Conservation (phyloP, 2,888 invertebrate species). For the Lymantria dispar region DNA sequence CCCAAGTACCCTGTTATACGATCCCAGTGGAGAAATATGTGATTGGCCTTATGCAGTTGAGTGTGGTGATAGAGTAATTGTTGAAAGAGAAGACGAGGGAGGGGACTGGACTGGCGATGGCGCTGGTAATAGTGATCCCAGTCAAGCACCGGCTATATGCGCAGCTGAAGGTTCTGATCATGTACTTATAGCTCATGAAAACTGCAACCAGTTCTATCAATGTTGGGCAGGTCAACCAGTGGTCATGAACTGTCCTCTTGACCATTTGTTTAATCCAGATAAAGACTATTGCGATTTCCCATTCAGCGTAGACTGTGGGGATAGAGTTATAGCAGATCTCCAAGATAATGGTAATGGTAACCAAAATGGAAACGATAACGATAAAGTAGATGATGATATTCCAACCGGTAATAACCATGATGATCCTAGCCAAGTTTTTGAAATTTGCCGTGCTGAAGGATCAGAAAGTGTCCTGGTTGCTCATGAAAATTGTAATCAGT, state of each 20-base stretch:
- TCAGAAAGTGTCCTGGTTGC: slow-evolving; percentile 36
- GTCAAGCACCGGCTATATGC: slow-evolving; percentile 38
- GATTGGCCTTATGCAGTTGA: slow-evolving; percentile 39
- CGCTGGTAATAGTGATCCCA: slow-evolving; percentile 18
- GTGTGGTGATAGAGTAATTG: slow-evolving; percentile 34
- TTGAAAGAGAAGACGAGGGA: slow-evolving; percentile 6
- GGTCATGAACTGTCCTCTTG: not conserved
- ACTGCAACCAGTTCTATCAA: slow-evolving; percentile 37
- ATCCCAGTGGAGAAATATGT: slow-evolving; percentile 30
- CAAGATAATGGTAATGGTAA: slow-evolving; percentile 6
- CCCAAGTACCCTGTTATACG: slow-evolving; percentile 27
- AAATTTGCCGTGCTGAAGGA: slow-evolving; percentile 33
- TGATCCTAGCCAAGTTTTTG: slow-evolving; percentile 35
- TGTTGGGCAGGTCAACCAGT: slow-evolving; percentile 19
- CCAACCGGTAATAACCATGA: slow-evolving; percentile 18
- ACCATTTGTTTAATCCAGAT: slow-evolving; percentile 35
- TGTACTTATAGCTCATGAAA: slow-evolving; percentile 28
- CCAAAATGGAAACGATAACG: not conserved
- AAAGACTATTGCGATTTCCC: slow-evolving; percentile 43
- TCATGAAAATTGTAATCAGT: slow-evolving; percentile 47
- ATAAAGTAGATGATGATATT: slow-evolving; percentile 12
- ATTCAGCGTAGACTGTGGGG: slow-evolving; percentile 40
- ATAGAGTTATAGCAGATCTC: slow-evolving; percentile 18
- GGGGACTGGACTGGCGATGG: slow-evolving; percentile 8
- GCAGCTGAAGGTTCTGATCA: slow-evolving; percentile 36